These are phyloP conservation scores for Argyresthia goedartella DNA, from an alignment of 2,888 invertebrate genomes.

Conservation along the genomic window DNA sequence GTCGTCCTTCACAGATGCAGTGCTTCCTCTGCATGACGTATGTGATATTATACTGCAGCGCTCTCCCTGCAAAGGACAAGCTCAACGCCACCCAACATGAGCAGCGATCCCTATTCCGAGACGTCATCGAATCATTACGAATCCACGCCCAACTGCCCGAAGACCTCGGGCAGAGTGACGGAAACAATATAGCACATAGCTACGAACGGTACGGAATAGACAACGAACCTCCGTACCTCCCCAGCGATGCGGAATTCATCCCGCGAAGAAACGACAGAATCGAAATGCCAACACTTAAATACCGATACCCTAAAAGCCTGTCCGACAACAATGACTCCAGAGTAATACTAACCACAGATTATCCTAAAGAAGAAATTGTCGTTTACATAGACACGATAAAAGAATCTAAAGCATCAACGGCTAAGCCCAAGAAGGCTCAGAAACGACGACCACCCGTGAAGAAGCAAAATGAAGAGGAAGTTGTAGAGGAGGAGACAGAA, in stretches of 20 bases:
- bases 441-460: slow-evolving; percentile 22
- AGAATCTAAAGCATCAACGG: slow-evolving; percentile 24
- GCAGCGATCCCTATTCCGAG: slow-evolving; percentile 47
- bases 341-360: slow-evolving; percentile 15
- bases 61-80: not conserved
- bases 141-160: slow-evolving; percentile 45
- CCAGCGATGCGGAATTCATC: slow-evolving; percentile 41
- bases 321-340: slow-evolving; percentile 19
- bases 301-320: slow-evolving; percentile 48
- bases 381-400: slow-evolving; percentile 38
- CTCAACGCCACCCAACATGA: slow-evolving; percentile 22
- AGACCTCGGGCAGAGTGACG: slow-evolving; percentile 39
- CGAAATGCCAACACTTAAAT: slow-evolving; percentile 51
- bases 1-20: slow-evolving; percentile 43
- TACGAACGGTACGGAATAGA: slow-evolving; percentile 39
- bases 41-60: slow-evolving; percentile 42
- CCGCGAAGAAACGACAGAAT: slow-evolving; percentile 57
- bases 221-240: slow-evolving; percentile 34
- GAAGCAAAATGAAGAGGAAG: slow-evolving; percentile 19
- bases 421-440: slow-evolving; percentile 31
- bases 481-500: slow-evolving; percentile 13
- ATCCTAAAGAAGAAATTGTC: slow-evolving; percentile 39
- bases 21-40: slow-evolving; percentile 58
- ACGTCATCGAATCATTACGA: slow-evolving; percentile 53
- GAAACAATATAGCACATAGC: slow-evolving; percentile 42